Percentiles rank a stretch among this genome's conserved stretches.
Evolutionary conservation across 2,113 vertebrate genomes (phyloP).

Genomic region (Alligator mississippiensis): DNA sequence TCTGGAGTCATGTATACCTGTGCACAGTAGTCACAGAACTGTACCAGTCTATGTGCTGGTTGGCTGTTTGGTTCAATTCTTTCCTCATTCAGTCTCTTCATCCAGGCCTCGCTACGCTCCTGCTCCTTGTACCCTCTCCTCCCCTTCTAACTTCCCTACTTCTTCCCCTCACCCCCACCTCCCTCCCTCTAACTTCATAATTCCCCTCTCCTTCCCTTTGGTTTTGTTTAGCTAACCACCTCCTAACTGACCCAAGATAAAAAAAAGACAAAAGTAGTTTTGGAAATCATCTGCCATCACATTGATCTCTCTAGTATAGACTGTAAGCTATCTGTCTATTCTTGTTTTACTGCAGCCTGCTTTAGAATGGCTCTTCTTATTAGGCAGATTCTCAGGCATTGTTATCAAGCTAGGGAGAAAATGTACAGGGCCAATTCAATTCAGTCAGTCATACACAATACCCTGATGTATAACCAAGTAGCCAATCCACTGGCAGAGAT

Average conservation of each 20-base stretch:
- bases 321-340: too few relatives aligned
- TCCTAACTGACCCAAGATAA: not conserved
- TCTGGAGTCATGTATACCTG: not conserved
- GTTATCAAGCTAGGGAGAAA: not conserved
- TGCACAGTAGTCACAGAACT: not conserved
- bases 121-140: not conserved
- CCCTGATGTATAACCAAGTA: rapidly evolving
- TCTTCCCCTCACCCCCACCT: not conserved
- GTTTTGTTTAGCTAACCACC: not conserved
- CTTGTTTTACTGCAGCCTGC: not conserved
- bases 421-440: not conserved
- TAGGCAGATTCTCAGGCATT: not conserved
- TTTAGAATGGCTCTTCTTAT: rapidly evolving
- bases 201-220: rapidly evolving
- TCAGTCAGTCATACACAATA: not conserved
- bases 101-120: not conserved
- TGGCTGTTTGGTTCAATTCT: not conserved
- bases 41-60: not conserved
- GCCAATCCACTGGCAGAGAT: not conserved
- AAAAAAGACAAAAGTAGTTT: not conserved
- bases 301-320: too few relatives aligned
- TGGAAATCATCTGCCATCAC: not conserved
- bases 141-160: not conserved
- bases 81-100: not conserved
- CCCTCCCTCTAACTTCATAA: not conserved